phyloP scores from a whole-genome alignment of 92 coral and sea anemone species.

The Heteractis magnifica region DNA sequence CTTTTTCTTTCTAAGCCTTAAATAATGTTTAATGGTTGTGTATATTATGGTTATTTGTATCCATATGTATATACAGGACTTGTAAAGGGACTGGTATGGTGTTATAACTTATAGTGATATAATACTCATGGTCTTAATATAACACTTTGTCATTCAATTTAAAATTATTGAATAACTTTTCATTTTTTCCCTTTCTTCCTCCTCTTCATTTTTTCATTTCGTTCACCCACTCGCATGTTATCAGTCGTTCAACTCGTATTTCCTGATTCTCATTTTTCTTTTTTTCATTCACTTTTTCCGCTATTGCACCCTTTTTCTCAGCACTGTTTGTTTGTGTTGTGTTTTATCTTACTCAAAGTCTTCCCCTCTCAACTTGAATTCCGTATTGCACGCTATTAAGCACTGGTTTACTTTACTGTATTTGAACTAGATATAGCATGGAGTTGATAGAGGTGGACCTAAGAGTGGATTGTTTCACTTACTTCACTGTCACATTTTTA shows the following conservation, averaged over 20 bases:
- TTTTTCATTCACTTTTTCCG: background rate
- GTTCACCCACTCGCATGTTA: constrained; percentile 14
- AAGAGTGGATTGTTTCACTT: background rate
- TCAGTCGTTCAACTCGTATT: constrained; percentile 13
- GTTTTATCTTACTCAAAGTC: background rate
- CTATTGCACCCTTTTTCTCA: background rate
- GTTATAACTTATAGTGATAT: background rate
- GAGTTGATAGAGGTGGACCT: background rate
- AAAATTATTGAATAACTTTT: background rate
- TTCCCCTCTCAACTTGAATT: background rate
- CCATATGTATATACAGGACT: background rate
- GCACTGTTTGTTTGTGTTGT: background rate
- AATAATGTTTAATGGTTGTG: background rate
- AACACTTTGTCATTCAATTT: background rate
- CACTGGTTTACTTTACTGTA: background rate
- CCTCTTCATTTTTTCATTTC: constrained; percentile 28
- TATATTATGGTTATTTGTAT: background rate
- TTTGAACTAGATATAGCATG: background rate
- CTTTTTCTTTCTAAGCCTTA: background rate
- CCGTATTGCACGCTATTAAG: background rate
- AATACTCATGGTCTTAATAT: background rate
- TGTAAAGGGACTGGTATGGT: background rate
- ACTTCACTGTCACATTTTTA: background rate
- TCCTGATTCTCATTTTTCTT: constrained; percentile 7
- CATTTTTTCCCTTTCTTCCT: constrained; percentile 2